Evolutionary conservation across 92 coral and sea anemone genomes (phyloP), one percentile per base, ranked within the genome.

Genomic region (Siderastrea radians): DNA sequence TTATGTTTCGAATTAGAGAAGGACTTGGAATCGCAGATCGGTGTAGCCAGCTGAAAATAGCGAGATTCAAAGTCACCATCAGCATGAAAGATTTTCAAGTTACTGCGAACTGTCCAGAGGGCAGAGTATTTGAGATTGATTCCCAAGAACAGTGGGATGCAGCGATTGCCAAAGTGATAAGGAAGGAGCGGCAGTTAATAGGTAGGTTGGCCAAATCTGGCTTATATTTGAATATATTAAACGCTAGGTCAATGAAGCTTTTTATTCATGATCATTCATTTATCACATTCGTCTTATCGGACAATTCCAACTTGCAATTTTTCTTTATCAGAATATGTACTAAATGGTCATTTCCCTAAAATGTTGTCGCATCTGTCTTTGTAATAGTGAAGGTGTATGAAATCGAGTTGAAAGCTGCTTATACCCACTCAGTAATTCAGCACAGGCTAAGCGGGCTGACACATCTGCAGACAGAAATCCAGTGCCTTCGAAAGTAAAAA

Each of bases 131-230:
- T 12, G 87, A 26, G 38, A 26, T 26, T 26, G 38, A 26, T 26
- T 26, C 38, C 38, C 38, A 26, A 26, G 38, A 26, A 26, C 38
- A 26, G 38, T 26, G 38, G 38, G 38, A 26, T 26, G 38, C 38
- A 26, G 38, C 38, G 38, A 83, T 83, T 73, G 81, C 11, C 64
- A 83, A 73, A 68, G 52, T 19, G 17, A 68, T 68, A 78, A 60
- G 53, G 83, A 78, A 78, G 83, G 87, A 83, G 82, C 87, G 87
- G 69, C 71, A 83, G 70, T 83, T 83, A 51, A 83, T 83, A 54
- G 82, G 72, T 83, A 83, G 70, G 87, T 83, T 72, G 19, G 52
- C 57, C 55, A 44, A 78, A 61, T 78, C 83, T 78, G 83, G 72
- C 70, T 57, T 78, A 78, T 78, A 78, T 78, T 78, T 78, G 82